These are phyloP conservation scores for Sphaeramia orbicularis DNA, from an alignment of 2,797 vertebrate genomes.

Conservation along the genomic window DNA sequence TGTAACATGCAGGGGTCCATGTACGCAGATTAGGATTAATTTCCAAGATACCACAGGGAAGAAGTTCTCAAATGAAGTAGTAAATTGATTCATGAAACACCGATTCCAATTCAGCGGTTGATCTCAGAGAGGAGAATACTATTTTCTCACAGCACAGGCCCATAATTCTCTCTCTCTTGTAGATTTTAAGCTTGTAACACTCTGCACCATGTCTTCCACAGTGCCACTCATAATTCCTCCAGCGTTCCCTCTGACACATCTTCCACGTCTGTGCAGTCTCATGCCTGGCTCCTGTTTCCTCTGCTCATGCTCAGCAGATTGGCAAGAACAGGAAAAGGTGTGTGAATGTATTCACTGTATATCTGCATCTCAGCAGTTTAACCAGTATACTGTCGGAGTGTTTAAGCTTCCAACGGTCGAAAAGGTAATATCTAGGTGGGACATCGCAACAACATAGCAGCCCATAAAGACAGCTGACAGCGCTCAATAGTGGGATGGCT, in stretches of 20 bases:
- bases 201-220: conserved; percentile 45
- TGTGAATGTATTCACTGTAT: neutral
- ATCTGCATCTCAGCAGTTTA: conserved; percentile 36
- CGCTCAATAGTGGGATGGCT: conserved; percentile 5
- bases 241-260: conserved; percentile 46
- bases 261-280: conserved; percentile 55
- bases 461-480: conserved; percentile 16
- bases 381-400: neutral
- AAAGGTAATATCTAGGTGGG: neutral
- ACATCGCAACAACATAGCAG: neutral
- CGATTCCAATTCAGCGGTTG: conserved; percentile 39
- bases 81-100: conserved; percentile 31
- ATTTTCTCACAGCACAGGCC: conserved; percentile 51
- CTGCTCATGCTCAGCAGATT: conserved; percentile 32
- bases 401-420: neutral
- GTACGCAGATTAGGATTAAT: conserved; percentile 41
- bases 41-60: conserved; percentile 27
- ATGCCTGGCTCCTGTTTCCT: conserved; percentile 46
- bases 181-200: conserved; percentile 43
- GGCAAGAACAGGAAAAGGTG: conserved; percentile 3
- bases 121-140: conserved; percentile 34
- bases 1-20: conserved; percentile 29
- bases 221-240: conserved; percentile 61
- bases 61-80: conserved; percentile 50
- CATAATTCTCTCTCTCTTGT: conserved; percentile 42